These are phyloP conservation scores for Aphelenchoides besseyi DNA, from an alignment of 1,140 invertebrate species.

Conservation along the genomic window DNA sequence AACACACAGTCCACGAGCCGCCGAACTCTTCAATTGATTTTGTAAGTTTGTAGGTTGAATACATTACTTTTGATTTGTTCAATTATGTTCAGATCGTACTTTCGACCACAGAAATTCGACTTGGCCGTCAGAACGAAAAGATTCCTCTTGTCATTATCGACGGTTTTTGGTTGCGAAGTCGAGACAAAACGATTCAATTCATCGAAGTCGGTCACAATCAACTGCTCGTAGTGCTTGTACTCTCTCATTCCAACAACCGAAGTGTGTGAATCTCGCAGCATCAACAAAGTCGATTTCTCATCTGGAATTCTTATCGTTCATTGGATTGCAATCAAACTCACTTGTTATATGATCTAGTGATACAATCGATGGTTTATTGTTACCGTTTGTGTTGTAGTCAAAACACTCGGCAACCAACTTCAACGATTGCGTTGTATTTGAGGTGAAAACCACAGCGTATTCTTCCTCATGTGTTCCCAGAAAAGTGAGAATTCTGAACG, in stretches of 20 bases:
- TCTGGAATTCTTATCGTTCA: no score
- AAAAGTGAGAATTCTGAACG: conserved; percentile 74
- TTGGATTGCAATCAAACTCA: conserved; percentile 60
- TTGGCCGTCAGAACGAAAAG: conserved; percentile 83
- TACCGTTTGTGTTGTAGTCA: conserved; percentile 63
- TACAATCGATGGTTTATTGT: conserved; percentile 13
- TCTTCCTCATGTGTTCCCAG: conserved; percentile 78
- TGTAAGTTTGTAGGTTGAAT: no score
- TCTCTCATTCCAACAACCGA: conserved; percentile 87
- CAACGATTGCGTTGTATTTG: conserved; percentile 78
- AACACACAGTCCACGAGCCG: conserved; percentile 73
- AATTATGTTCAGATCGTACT: conserved; percentile 78
- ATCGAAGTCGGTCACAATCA: conserved; percentile 30
- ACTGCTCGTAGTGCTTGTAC: conserved; percentile 42
- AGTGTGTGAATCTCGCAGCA: conserved; percentile 83
- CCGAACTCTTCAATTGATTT: no score
- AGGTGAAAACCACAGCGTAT: conserved; percentile 85
- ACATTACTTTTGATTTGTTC: conserved; percentile 68
- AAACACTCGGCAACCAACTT: conserved; percentile 82
- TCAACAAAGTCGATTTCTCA: conserved; percentile 71
- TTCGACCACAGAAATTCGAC: conserved; percentile 87
- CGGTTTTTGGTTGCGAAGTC: conserved; percentile 19
- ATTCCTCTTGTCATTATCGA: conserved; percentile 11
- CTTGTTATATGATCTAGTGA: conserved; percentile 16
- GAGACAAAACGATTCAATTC: conserved; percentile 47